Evolutionary conservation across 2,888 invertebrate species (phyloP), one percentile per base, ranked within the genome.

Genomic region (Lasius fuliginosus): DNA sequence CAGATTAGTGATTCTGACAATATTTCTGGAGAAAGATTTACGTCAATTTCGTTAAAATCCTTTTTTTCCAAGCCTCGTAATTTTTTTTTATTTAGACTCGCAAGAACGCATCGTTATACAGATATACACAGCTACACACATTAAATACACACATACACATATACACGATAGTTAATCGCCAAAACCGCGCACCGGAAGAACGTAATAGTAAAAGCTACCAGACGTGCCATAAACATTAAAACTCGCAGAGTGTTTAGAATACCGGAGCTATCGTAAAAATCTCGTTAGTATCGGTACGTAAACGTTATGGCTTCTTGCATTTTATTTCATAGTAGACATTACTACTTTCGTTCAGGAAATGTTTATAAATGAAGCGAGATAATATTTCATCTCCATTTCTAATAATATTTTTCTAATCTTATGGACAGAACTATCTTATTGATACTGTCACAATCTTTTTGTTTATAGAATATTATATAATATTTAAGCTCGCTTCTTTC

Each of bases 201-300:
- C 62, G 46, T 42, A 69, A 79, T 64, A 83, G 53, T 83, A 79
- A 83, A 79, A 79, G 79, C 53, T 49, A 69, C 42, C 79, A 83
- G 68, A 77, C 62, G n/a, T 49, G 83, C 62, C 69, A 81, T 69
- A 83, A 83, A 81, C 60, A 83, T 67, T 68, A 79, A 69, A 67
- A 11, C 68, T 69, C 68, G 42, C 33, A 30, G 60, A 68, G 62
- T 83, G 69, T 79, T 83, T 83, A 53, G 62, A 83, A 76, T 82
- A 81, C 53, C 79, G 36, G 42, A 33, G 64, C 53, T 60, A 15
- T 49, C 60, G 27, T 81, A 81, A 81, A 81, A 81, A 81, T 81
- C 73, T 60, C 60, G 60, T 58, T 42, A 71, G 46, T 56, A 73
- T 79, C 73, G 46, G 67, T 77, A 77, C 67, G 82, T 75, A 75